phyloP scores from a whole-genome alignment of 1,140 invertebrate species.

The Chymomyza costata region DNA sequence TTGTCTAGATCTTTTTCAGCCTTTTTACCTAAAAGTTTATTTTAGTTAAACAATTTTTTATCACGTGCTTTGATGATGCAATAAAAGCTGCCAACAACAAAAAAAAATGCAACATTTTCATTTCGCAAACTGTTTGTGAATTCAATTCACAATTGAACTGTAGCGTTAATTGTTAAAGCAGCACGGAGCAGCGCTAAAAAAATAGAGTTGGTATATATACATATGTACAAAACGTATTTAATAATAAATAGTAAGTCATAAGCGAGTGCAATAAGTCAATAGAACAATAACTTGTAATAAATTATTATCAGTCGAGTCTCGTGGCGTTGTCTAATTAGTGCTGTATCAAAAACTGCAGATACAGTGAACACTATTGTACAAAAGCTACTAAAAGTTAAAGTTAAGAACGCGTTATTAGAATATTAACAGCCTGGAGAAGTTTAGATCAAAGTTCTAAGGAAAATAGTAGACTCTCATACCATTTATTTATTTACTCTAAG shows the following conservation, averaged over 20 bases:
- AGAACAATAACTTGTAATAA: slow-evolving; percentile 14
- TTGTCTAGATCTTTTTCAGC: too few species aligned
- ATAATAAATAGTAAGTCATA: slow-evolving; percentile 19
- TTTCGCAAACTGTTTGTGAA: slow-evolving; percentile 27
- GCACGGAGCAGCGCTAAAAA: slow-evolving; percentile 39
- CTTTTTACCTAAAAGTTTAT: slow-evolving; percentile 34
- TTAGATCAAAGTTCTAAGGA: too few species aligned
- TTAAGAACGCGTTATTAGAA: too few species aligned
- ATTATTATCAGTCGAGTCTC: too few species aligned
- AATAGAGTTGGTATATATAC: too few species aligned
- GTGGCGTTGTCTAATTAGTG: too few species aligned
- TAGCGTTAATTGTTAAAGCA: slow-evolving; percentile 54
- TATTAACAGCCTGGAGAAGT: too few species aligned
- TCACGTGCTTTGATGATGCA: slow-evolving; percentile 46
- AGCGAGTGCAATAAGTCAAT: slow-evolving; percentile 19
- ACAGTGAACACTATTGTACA: too few species aligned
- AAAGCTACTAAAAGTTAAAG: too few species aligned
- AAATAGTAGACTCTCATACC: too few species aligned
- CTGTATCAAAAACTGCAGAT: slow-evolving; percentile 8
- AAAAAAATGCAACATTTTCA: slow-evolving; percentile 18
- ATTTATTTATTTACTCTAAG: too few species aligned
- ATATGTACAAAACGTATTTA: slow-evolving; percentile 20
- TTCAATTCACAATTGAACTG: slow-evolving; percentile 30
- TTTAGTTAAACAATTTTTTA: slow-evolving; percentile 22
- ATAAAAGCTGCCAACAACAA: slow-evolving; percentile 16